Evolutionary conservation across 2,113 vertebrate species (phyloP).

Genomic region (Sitta europaea): DNA sequence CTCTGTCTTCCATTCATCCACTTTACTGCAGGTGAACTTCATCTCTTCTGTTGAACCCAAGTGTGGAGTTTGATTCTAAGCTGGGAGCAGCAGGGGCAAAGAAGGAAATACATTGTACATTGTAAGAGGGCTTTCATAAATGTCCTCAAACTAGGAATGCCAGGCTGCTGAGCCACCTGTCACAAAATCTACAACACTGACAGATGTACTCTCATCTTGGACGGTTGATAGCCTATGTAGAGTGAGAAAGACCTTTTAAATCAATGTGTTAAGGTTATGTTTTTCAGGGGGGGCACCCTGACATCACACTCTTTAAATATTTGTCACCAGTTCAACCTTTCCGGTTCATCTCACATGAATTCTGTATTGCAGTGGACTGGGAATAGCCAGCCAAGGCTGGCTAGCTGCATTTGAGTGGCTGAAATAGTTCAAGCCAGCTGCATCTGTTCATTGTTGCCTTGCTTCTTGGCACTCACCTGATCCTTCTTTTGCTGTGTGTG

Average conservation of each 20-base stretch:
- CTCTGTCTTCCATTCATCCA: background rate
- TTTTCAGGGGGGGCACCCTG: background rate
- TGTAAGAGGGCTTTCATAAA: background rate
- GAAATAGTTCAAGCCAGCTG: background rate
- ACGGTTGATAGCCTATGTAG: background rate
- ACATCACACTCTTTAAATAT: background rate
- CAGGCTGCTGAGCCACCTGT: background rate
- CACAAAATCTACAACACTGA: background rate
- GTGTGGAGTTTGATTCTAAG: background rate
- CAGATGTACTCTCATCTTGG: background rate
- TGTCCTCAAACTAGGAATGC: background rate
- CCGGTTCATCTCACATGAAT: background rate
- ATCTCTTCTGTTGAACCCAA: background rate
- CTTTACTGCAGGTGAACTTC: background rate
- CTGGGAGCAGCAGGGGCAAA: background rate
- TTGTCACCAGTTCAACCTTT: background rate
- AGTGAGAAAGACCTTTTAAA: background rate
- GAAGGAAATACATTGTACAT: background rate
- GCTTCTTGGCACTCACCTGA: background rate
- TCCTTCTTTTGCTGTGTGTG: background rate
- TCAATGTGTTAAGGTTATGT: background rate
- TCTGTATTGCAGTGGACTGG: background rate
- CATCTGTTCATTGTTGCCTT: background rate
- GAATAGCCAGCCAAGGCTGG: constrained; percentile 1
- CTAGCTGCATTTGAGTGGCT: background rate